A percentile compares a stretch with the other conserved stretches of the same genome.
phyloP scores from a whole-genome alignment of 2,113 vertebrate species.

The Pelusios castaneus region DNA sequence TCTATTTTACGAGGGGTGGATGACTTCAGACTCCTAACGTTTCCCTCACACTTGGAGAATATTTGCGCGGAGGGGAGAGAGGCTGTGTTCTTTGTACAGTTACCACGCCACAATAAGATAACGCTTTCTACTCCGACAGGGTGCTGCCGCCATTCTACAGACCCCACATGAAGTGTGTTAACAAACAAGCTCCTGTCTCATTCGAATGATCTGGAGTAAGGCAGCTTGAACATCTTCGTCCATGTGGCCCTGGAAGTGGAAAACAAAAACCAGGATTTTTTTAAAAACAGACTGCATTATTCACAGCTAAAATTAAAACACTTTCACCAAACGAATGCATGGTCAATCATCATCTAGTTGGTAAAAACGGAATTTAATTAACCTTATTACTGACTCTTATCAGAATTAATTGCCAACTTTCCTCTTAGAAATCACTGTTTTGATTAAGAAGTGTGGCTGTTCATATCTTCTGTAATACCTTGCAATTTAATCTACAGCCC shows the following conservation, averaged over 20 bases:
- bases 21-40: not conserved
- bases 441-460: not conserved
- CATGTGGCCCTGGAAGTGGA: constrained; percentile 91
- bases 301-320: accelerated
- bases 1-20: not conserved
- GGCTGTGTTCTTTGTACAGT: not conserved
- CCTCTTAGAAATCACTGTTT: accelerated
- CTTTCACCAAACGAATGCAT: not conserved
- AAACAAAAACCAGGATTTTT: not conserved
- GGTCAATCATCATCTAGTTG: not conserved
- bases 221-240: constrained; percentile 98
- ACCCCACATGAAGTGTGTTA: constrained; percentile 38
- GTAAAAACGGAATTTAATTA: not conserved
- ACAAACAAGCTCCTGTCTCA: constrained; percentile 96
- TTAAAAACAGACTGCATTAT: not conserved
- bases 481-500: not conserved
- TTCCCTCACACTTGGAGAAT: not conserved
- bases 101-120: not conserved
- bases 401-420: not conserved
- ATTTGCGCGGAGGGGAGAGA: not conserved
- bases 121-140: not conserved
- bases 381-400: accelerated
- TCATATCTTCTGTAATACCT: not conserved
- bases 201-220: constrained; percentile 95
- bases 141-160: not conserved